These are phyloP conservation scores for Yponomeuta evonymella DNA, from an alignment of 2,888 invertebrate species.

Conservation along the genomic window DNA sequence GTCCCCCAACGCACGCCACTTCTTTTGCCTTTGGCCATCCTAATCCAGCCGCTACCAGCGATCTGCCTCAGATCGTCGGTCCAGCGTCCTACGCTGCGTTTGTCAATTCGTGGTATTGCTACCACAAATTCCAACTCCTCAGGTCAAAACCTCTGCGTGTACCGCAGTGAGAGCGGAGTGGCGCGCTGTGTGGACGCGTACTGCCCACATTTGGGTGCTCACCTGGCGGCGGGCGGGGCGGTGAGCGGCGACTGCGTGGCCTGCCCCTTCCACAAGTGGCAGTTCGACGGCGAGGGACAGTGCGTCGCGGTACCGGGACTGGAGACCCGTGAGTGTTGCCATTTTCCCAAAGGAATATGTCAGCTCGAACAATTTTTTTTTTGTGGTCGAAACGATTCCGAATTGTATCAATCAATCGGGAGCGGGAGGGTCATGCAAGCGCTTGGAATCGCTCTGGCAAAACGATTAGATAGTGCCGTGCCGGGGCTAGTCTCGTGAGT, in stretches of 20 bases:
- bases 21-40: too few relatives aligned
- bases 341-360: background rate
- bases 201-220: constrained; percentile 94
- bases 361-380: too few relatives aligned
- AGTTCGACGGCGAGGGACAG: constrained; percentile 84
- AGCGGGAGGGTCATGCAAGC: too few relatives aligned
- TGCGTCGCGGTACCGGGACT: constrained; percentile 82
- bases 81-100: too few relatives aligned
- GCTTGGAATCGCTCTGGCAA: too few relatives aligned
- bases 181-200: constrained; percentile 88
- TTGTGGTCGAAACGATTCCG: too few relatives aligned
- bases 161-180: constrained; percentile 77
- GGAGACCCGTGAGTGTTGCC: constrained; percentile 45
- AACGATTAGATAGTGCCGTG: too few relatives aligned
- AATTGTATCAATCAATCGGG: too few relatives aligned
- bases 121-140: constrained; percentile 6
- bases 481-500: too few relatives aligned
- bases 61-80: background rate
- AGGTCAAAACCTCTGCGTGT: constrained; percentile 84
- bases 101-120: too few relatives aligned
- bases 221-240: constrained; percentile 86
- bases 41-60: too few relatives aligned
- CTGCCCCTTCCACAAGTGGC: constrained; percentile 94
- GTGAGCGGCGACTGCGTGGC: constrained; percentile 86
- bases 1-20: too few relatives aligned